Evolutionary conservation across 2,113 vertebrate species (phyloP).

Genomic region (Limanda limanda): DNA sequence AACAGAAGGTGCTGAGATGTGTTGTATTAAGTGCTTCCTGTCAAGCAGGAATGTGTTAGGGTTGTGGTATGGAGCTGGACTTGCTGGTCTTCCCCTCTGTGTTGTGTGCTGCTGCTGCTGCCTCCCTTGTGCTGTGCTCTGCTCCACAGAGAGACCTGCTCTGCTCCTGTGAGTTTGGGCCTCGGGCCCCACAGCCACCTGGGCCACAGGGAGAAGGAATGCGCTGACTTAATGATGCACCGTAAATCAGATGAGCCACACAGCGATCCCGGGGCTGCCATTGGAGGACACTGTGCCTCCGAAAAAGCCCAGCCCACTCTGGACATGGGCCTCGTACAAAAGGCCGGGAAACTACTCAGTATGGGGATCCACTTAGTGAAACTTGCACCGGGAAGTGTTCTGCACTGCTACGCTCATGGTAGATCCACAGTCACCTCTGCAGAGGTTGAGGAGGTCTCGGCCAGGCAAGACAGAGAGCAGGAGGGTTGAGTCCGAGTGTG

Average conservation of each 20-base stretch:
- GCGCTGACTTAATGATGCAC: slow-evolving; percentile 80
- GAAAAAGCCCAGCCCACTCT: slow-evolving; percentile 68
- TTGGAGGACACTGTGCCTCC: slow-evolving; percentile 64
- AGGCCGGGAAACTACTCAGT: slow-evolving; percentile 55
- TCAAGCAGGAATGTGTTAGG: slow-evolving; percentile 62
- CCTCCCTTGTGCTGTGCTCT: slow-evolving; percentile 57
- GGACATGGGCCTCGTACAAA: slow-evolving; percentile 61
- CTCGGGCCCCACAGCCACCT: slow-evolving; percentile 79
- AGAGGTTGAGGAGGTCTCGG: slow-evolving; percentile 69
- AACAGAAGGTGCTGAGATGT: slow-evolving; percentile 64
- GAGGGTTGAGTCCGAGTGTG: slow-evolving; percentile 74
- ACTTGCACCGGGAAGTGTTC: slow-evolving; percentile 40
- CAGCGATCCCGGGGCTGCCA: slow-evolving; percentile 64
- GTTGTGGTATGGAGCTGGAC: slow-evolving; percentile 42
- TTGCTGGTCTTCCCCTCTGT: slow-evolving; percentile 54
- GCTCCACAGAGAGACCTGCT: slow-evolving; percentile 61
- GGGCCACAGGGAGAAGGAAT: slow-evolving; percentile 80
- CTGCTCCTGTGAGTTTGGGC: slow-evolving; percentile 66
- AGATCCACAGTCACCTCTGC: slow-evolving; percentile 66
- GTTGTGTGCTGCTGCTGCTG: slow-evolving; percentile 5
- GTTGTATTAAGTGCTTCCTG: slow-evolving; percentile 71
- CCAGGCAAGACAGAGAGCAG: slow-evolving; percentile 60
- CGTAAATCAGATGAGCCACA: slow-evolving; percentile 82
- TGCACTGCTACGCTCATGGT: slow-evolving; percentile 31
- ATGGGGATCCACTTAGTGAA: slow-evolving; percentile 55